phyloP scores from a whole-genome alignment of 2,113 vertebrate genomes.

The Rhipidura dahli region DNA sequence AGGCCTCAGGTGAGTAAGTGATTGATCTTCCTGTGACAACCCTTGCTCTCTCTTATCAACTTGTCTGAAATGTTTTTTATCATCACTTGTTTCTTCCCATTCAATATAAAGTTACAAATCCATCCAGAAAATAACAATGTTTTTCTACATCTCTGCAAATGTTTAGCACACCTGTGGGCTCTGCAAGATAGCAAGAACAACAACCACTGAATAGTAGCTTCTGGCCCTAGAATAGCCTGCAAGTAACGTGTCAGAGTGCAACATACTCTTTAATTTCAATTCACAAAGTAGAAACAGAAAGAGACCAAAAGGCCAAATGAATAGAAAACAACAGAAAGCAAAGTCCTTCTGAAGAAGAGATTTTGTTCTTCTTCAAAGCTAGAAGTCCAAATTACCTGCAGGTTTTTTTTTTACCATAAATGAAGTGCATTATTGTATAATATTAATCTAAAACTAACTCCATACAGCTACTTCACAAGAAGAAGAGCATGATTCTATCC shows the following conservation, averaged over 20 bases:
- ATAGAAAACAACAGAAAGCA: neutral
- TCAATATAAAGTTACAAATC: neutral
- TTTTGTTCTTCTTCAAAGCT: neutral
- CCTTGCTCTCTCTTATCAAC: neutral
- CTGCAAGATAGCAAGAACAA: neutral
- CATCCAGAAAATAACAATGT: neutral
- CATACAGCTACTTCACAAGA: neutral
- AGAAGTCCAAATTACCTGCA: neutral
- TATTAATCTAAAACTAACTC: neutral
- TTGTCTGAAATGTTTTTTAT: neutral
- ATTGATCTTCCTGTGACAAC: neutral
- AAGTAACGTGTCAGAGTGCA: neutral
- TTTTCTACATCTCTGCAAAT: neutral
- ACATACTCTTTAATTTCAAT: neutral
- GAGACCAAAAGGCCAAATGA: neutral
- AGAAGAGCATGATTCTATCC: neutral
- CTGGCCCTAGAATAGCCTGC: neutral
- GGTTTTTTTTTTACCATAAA: neutral
- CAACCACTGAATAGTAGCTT: neutral
- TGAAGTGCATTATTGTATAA: neutral
- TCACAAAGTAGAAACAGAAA: neutral
- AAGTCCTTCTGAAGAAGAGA: neutral
- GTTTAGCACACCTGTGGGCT: neutral
- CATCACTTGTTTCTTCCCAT: neutral
- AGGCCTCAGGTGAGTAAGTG: neutral